phyloP scores from a whole-genome alignment of 2,888 invertebrate species.

The Cactoblastis cactorum region DNA sequence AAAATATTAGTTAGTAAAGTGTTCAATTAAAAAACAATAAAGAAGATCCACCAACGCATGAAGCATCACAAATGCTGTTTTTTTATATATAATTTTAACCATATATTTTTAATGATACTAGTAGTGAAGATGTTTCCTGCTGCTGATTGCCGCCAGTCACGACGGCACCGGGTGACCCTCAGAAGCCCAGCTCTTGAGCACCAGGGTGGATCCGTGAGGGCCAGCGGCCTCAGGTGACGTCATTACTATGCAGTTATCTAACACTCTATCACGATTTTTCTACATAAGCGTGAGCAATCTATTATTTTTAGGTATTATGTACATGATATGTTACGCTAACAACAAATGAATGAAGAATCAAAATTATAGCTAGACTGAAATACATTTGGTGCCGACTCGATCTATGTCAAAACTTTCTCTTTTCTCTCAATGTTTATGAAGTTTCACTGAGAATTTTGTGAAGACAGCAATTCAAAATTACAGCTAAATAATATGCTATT shows the following conservation, averaged over 20 bases:
- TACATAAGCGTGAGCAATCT: not conserved
- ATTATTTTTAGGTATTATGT: slow-evolving; percentile 16
- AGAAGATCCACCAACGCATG: too few relatives aligned
- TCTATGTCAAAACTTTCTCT: too few relatives aligned
- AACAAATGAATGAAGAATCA: too few relatives aligned
- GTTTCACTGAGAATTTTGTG: too few relatives aligned
- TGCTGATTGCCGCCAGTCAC: slow-evolving; percentile 51
- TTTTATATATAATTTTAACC: not conserved
- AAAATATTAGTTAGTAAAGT: too few relatives aligned
- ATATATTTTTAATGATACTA: slow-evolving; percentile 1
- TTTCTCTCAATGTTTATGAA: too few relatives aligned
- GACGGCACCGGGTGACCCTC: slow-evolving; percentile 50
- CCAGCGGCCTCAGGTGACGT: slow-evolving; percentile 55
- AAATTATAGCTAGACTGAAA: too few relatives aligned
- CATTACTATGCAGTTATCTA: slow-evolving; percentile 48
- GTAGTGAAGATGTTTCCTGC: slow-evolving; percentile 42
- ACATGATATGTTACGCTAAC: not conserved
- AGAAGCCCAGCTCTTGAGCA: slow-evolving; percentile 29
- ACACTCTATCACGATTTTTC: slow-evolving; percentile 36
- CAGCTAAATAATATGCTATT: too few relatives aligned
- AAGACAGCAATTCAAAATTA: too few relatives aligned
- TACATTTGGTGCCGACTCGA: too few relatives aligned
- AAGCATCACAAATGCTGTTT: not conserved
- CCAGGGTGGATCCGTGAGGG: slow-evolving; percentile 41
- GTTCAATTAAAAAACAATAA: too few relatives aligned